Evolutionary conservation across 2,797 vertebrate species (phyloP), one percentile per base, ranked within the genome.

Genomic region (Crax fasciolata): DNA sequence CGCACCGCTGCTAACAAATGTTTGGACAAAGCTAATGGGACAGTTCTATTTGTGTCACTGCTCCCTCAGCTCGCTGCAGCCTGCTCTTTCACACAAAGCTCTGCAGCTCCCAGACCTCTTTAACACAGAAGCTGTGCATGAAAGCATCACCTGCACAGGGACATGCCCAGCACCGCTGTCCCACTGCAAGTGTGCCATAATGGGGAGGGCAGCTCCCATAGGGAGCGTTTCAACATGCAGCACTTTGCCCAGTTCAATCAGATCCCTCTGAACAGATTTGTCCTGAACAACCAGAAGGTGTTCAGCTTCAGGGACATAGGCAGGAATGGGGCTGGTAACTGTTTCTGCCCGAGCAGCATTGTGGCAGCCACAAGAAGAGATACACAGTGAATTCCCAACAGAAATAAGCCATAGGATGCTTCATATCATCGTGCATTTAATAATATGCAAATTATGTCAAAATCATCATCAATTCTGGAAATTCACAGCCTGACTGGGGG

Each of bases 1-100:
- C 61, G 48, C 44, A 55, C 39, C 65, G 57, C 92, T 95, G 93
- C 89, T 85, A 95, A 77, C 13, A 87, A 89, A 86, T 77, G 95
- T 93, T 97, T 92, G 85, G 80, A 91, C 85, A 94, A 94, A 96
- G 86, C 92, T 95, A 96, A 96, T 72, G 88, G 43, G 95, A 93
- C 71, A 94, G 76, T 72, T 95, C 85, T 94, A 67, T 91, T 93
- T 89, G 54, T 81, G 80, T 61, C 75, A 52, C 72, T 73, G 89
- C 94, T 96, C 90, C 94, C 83, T 91, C 66, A 32, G 75, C 62
- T 92, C 72, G 77, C 74, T 85, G 51, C 77, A 90, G 89, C 79
- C 90, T 65, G 73, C 80, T 77, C 63, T 87, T 84, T 85, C 77
- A 49, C 10, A 85, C 71, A 71, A 71, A 1, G 6, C 74, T 20